A percentile compares a stretch with the other conserved stretches of the same genome.
Evolutionary conservation across 2,888 invertebrate species (phyloP).

Genomic region (Desoria tigrina): DNA sequence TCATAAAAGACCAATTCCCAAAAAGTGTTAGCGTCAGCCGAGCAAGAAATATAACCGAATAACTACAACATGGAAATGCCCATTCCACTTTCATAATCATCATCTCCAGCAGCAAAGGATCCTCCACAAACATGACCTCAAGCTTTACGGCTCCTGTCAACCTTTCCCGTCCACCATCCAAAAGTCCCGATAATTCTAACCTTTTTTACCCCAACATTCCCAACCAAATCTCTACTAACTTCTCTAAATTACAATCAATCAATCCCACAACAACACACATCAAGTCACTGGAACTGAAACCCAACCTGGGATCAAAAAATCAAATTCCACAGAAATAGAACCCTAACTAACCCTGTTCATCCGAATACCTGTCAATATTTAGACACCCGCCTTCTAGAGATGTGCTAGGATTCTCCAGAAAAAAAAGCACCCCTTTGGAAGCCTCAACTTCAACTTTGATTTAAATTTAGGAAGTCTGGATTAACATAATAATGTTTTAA

Average conservation of each 20-base stretch:
- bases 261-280: not conserved
- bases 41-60: constrained; percentile 44
- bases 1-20: constrained; percentile 43
- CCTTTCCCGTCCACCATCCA: not conserved
- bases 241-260: not conserved
- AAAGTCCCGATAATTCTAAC: constrained; percentile 1
- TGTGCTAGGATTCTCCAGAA: too few species aligned
- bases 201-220: not conserved
- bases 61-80: constrained; percentile 21
- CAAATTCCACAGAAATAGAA: too few species aligned
- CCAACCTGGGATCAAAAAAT: too few species aligned
- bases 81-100: constrained; percentile 20
- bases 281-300: too few species aligned
- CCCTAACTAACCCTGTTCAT: too few species aligned
- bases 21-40: constrained; percentile 43
- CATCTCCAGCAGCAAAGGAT: constrained; percentile 16
- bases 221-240: not conserved
- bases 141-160: constrained; percentile 13
- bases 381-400: too few species aligned
- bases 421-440: not conserved
- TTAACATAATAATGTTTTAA: not conserved
- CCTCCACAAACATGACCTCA: constrained; percentile 6
- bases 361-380: too few species aligned
- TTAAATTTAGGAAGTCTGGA: too few species aligned
- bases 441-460: not conserved